Evolutionary conservation across 23 tunicate species (phyloP).

Genomic region (Halocynthia aurantium): DNA sequence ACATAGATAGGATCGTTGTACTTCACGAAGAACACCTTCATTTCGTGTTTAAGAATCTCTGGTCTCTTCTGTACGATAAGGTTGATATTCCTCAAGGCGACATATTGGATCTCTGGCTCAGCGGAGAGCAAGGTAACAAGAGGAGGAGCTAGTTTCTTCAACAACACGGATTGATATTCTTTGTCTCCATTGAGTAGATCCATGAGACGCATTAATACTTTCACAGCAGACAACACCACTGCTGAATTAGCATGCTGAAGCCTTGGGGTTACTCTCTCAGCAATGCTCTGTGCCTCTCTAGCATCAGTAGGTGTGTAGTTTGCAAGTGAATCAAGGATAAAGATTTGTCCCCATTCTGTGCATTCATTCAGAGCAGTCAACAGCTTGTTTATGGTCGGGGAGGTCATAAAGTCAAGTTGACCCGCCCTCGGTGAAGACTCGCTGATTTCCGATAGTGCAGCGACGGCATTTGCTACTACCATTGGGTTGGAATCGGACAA

Average conservation of each 20-base stretch:
- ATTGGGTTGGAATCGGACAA: constrained; percentile 95
- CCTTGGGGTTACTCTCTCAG: constrained; percentile 95
- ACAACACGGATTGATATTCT: constrained; percentile 53
- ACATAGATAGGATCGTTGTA: constrained; percentile 99
- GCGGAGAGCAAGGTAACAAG: constrained; percentile 92
- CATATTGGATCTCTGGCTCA: constrained; percentile 97
- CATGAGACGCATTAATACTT: constrained; percentile 89
- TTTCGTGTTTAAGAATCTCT: constrained; percentile 27
- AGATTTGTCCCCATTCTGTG: constrained; percentile 99
- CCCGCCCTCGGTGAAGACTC: constrained; percentile 84
- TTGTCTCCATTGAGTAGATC: constrained; percentile 73
- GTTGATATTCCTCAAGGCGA: constrained; percentile 89
- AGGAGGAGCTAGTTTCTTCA: constrained; percentile 95
- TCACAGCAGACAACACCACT: constrained; percentile 92
- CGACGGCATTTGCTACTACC: constrained; percentile 99
- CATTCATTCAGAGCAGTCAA: constrained; percentile 95
- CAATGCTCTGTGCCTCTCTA: constrained; percentile 92
- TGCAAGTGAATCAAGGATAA: constrained; percentile 82
- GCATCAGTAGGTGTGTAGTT: constrained; percentile 82
- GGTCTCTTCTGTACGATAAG: constrained; percentile 91
- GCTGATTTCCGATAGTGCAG: constrained; percentile 86
- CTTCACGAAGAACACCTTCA: constrained; percentile 90
- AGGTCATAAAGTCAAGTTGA: constrained; percentile 80
- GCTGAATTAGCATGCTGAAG: constrained; percentile 94
- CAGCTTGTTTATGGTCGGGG: constrained; percentile 88